Percentiles rank a stretch among this genome's conserved stretches.
Evolutionary conservation across 2,113 vertebrate genomes (phyloP).

Genomic region (Microtus oregoni): DNA sequence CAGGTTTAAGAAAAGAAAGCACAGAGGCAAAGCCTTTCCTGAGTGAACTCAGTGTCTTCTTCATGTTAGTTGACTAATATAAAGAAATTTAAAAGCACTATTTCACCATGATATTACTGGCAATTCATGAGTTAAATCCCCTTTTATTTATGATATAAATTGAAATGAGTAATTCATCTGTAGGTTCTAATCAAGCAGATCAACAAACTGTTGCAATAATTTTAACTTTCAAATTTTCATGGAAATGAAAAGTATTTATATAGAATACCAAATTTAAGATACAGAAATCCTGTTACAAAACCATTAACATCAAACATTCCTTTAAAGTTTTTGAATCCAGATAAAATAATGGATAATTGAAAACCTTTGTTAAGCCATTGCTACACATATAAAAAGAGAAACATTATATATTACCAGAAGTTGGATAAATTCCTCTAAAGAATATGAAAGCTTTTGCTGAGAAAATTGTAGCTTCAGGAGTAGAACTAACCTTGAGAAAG

Average conservation of each 20-base stretch:
- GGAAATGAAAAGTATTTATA: conserved; percentile 68
- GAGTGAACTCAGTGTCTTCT: conserved; percentile 49
- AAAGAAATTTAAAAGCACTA: conserved; percentile 58
- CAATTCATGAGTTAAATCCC: conserved; percentile 64
- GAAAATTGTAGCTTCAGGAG: conserved; percentile 77
- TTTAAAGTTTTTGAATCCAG: conserved; percentile 75
- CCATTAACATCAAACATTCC: conserved; percentile 78
- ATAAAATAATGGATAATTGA: conserved; percentile 76
- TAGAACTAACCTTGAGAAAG: conserved; percentile 72
- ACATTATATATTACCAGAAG: conserved; percentile 65
- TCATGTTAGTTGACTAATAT: conserved; percentile 33
- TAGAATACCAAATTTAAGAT: conserved; percentile 74
- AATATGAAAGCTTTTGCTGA: conserved; percentile 68
- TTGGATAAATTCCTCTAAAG: conserved; percentile 69
- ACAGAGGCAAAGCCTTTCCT: not conserved
- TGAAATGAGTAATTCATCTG: conserved; percentile 72
- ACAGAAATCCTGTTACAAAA: conserved; percentile 78
- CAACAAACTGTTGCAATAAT: conserved; percentile 49
- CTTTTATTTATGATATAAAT: not conserved
- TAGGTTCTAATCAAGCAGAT: conserved; percentile 65
- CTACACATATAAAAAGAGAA: conserved; percentile 66
- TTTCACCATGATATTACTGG: conserved; percentile 59
- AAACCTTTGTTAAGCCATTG: conserved; percentile 60
- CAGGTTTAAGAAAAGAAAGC: not conserved
- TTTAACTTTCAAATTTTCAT: conserved; percentile 75